A percentile compares a stretch with the other conserved stretches of the same genome.
phyloP scores from a whole-genome alignment of 2,797 vertebrate genomes.

The Martes flavigula region DNA sequence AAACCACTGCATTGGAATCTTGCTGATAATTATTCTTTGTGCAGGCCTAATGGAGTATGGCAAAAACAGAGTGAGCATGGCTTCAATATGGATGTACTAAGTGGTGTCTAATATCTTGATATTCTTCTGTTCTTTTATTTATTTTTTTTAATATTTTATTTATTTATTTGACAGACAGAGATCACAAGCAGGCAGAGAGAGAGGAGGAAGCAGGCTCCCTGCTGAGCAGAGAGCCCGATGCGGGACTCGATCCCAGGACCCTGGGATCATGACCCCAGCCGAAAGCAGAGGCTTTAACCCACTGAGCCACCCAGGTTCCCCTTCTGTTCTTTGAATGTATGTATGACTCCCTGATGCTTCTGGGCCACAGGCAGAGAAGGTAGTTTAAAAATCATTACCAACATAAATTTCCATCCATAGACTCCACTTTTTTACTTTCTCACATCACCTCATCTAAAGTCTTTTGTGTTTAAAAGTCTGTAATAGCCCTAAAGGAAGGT shows the following conservation, averaged over 20 bases:
- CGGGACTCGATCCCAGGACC: too few species aligned
- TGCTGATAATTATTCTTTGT: background rate
- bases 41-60: background rate
- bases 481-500: conserved; percentile 41
- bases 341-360: background rate
- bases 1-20: background rate
- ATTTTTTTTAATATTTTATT: too few species aligned
- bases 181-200: too few species aligned
- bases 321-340: background rate
- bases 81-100: background rate
- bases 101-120: background rate
- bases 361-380: background rate
- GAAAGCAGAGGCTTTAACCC: too few species aligned
- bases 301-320: too few species aligned
- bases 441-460: conserved; percentile 11
- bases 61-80: background rate
- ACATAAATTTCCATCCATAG: conserved; percentile 48
- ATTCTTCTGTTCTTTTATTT: background rate
- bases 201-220: too few species aligned
- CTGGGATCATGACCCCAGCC: too few species aligned
- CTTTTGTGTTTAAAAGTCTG: conserved; percentile 41
- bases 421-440: conserved; percentile 47
- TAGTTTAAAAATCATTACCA: conserved; percentile 41
- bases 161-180: too few species aligned
- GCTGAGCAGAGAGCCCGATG: too few species aligned